A percentile compares a stretch with the other conserved stretches of the same genome.
These are phyloP conservation scores for Drosophila meridiana DNA, from an alignment of 2,888 invertebrate genomes.

Conservation along the genomic window DNA sequence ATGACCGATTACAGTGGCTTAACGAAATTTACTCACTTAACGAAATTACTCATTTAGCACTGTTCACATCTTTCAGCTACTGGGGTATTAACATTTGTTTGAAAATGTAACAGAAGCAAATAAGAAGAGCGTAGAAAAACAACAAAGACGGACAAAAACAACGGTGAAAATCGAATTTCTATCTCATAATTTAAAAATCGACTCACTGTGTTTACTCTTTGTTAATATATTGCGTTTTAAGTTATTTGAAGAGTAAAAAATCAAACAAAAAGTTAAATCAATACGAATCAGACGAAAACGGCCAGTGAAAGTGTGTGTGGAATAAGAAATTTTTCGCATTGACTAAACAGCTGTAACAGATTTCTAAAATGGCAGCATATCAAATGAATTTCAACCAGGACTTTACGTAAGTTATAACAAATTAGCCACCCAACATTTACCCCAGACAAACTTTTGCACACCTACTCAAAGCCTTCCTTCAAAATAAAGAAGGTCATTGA, in stretches of 20 bases:
- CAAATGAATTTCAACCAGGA: constrained; percentile 81
- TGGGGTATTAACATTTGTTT: constrained; percentile 52
- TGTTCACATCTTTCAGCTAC: not conserved
- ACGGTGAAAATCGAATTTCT: constrained; percentile 47
- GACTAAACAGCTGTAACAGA: constrained; percentile 44
- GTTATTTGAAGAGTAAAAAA: constrained; percentile 31
- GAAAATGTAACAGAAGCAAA: constrained; percentile 54
- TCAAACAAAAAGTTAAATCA: constrained; percentile 10
- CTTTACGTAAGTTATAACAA: constrained; percentile 77
- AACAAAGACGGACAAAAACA: constrained; percentile 67
- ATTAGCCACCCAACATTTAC: constrained; percentile 18
- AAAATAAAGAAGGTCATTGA: constrained; percentile 66
- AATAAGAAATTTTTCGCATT: constrained; percentile 10
- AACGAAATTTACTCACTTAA: constrained; percentile 31
- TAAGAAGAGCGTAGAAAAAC: constrained; percentile 65
- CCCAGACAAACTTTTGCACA: not conserved
- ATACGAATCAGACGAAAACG: constrained; percentile 10
- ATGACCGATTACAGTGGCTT: constrained; percentile 6
- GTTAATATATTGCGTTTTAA: constrained; percentile 35
- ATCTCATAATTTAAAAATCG: constrained; percentile 24
- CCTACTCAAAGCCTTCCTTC: constrained; percentile 48
- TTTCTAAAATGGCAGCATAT: constrained; percentile 72
- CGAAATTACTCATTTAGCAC: constrained; percentile 13
- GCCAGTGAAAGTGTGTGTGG: constrained; percentile 65
- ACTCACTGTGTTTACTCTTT: constrained; percentile 27